A percentile compares a stretch with the other conserved stretches of the same genome.
Conservation (phyloP, 2,888 invertebrate species). For the Dolomedes plantarius region DNA sequence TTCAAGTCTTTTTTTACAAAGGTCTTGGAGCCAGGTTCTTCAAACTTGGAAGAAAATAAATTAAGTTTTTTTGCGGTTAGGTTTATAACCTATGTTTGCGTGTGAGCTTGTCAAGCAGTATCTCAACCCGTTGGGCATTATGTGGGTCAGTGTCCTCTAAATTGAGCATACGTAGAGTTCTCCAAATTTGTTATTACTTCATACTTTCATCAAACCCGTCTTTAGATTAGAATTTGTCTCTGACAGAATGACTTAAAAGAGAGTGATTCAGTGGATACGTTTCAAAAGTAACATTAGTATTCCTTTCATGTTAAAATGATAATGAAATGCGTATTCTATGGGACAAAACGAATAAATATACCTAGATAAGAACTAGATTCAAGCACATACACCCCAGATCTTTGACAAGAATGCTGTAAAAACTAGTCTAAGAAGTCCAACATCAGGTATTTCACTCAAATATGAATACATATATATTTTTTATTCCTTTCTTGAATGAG, state of each 20-base stretch:
- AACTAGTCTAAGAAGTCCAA: too few species aligned
- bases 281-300: not conserved
- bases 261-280: not conserved
- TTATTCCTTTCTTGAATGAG: too few species aligned
- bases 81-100: slow-evolving; percentile 24
- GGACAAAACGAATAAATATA: not conserved
- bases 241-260: not conserved
- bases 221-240: not conserved
- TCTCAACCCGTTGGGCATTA: slow-evolving; percentile 40
- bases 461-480: too few species aligned
- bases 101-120: slow-evolving; percentile 9
- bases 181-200: slow-evolving; percentile 14
- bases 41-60: slow-evolving; percentile 38
- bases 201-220: not conserved
- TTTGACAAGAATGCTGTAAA: too few species aligned
- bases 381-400: too few species aligned
- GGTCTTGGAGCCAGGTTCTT: slow-evolving; percentile 11
- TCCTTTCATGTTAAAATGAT: not conserved
- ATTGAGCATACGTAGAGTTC: not conserved
- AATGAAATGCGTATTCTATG: not conserved
- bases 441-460: too few species aligned
- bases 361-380: too few species aligned
- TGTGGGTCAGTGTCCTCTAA: slow-evolving; percentile 34
- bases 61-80: slow-evolving; percentile 30
- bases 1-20: slow-evolving; percentile 25